Percentiles rank a stretch among this genome's conserved stretches.
These are phyloP conservation scores for Catharus minimus DNA, from an alignment of 2,113 vertebrate genomes.

Conservation along the genomic window DNA sequence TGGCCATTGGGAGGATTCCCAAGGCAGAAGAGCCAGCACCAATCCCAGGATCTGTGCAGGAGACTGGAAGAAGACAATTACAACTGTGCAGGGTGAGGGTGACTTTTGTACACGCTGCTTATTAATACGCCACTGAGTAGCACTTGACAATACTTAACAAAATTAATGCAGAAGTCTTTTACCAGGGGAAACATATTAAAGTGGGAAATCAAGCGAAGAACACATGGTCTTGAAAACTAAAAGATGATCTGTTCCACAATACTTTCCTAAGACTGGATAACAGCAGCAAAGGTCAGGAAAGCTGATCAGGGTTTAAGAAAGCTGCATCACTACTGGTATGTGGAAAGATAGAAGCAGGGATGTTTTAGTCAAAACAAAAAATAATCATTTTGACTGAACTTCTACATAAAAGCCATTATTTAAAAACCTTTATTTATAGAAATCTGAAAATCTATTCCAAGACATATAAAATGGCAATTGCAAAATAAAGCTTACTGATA, in stretches of 20 bases:
- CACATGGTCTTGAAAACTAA: not conserved
- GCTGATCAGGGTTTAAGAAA: not conserved
- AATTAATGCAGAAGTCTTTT: not conserved
- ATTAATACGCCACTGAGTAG: not conserved
- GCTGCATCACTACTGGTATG: not conserved
- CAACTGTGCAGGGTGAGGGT: fast-evolving
- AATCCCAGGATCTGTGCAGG: not conserved
- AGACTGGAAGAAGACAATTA: not conserved
- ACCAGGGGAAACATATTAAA: not conserved
- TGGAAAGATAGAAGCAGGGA: not conserved
- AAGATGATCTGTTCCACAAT: not conserved
- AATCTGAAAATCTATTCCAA: not conserved
- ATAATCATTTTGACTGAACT: not conserved
- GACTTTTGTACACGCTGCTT: not conserved
- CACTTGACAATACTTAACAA: not conserved
- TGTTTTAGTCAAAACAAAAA: not conserved
- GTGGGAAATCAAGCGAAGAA: not conserved
- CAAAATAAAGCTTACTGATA: not conserved
- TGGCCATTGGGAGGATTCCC: not conserved
- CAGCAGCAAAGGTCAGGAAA: not conserved
- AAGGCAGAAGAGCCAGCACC: not conserved
- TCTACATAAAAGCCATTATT: not conserved
- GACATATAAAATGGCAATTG: not conserved
- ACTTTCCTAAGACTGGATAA: not conserved
- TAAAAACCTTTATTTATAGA: not conserved